A percentile compares a stretch with the other conserved stretches of the same genome.
phyloP scores from a whole-genome alignment of 2,113 vertebrate species.

The Corythornis madagascariensis region DNA sequence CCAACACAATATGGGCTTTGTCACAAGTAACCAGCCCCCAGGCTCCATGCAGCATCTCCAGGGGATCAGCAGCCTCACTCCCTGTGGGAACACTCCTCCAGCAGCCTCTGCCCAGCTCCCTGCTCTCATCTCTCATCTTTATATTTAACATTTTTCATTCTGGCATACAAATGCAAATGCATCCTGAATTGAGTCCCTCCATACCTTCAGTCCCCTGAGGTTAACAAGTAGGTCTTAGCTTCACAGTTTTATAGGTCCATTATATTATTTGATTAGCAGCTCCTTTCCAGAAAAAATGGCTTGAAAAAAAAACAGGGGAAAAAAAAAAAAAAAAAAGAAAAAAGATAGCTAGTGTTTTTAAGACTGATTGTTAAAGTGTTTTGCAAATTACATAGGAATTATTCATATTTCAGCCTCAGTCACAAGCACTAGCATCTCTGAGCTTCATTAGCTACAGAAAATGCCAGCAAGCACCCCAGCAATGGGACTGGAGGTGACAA shows the following conservation, averaged over 20 bases:
- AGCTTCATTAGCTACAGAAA: neutral
- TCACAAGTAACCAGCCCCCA: neutral
- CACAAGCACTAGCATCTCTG: neutral
- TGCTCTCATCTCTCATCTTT: neutral
- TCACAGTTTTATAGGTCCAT: neutral
- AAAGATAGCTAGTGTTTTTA: neutral
- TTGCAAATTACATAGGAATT: neutral
- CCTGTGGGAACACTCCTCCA: neutral
- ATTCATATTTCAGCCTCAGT: neutral
- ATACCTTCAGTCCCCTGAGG: neutral
- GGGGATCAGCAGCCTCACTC: neutral
- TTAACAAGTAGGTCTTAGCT: neutral
- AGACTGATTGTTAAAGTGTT: neutral
- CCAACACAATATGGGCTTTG: neutral
- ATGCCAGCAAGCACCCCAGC: neutral
- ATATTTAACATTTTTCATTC: neutral
- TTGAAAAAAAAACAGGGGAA: neutral
- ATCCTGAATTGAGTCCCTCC: neutral
- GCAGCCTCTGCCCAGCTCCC: neutral
- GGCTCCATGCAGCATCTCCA: neutral
- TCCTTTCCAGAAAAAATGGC: neutral
- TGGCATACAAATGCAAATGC: neutral
- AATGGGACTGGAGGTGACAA: neutral
- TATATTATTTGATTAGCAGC: constrained; percentile 10
- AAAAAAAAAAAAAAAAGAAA: neutral